Conservation (phyloP, 2,888 invertebrate species). For the Zonitis immaculata region DNA sequence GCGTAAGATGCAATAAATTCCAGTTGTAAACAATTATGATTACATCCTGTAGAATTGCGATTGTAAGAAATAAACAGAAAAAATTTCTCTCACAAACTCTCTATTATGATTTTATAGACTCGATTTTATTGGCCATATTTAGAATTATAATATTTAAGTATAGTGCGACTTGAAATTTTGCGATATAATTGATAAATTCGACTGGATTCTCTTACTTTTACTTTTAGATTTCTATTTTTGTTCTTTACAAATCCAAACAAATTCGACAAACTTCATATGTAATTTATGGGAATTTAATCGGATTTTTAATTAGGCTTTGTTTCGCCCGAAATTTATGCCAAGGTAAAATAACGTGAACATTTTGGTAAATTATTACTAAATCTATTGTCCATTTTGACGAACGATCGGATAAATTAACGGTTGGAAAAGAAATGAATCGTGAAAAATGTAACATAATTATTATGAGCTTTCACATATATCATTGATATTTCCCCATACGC, state of each 20-base stretch:
- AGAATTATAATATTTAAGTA: no score
- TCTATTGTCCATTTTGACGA: not conserved
- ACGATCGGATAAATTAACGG: no score
- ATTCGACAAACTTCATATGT: no score
- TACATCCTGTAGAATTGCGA: not conserved
- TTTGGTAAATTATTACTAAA: not conserved
- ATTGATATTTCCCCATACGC: slow-evolving; percentile 15
- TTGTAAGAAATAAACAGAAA: no score
- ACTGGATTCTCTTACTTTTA: no score
- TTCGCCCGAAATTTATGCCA: not conserved
- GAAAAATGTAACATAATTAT: slow-evolving; percentile 4
- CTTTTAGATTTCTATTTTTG: no score
- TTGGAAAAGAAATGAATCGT: no score
- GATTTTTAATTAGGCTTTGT: not conserved
- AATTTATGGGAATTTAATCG: no score
- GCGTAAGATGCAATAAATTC: not conserved
- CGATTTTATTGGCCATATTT: not conserved
- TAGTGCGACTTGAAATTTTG: no score
- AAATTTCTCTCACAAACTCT: not conserved
- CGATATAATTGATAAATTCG: no score
- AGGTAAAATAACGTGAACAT: not conserved
- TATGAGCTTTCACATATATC: slow-evolving; percentile 16
- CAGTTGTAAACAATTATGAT: not conserved
- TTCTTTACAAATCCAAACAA: no score
- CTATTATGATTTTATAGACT: not conserved